A percentile compares a stretch with the other conserved stretches of the same genome.
These are phyloP conservation scores for Mamestra configurata DNA, from an alignment of 1,140 invertebrate genomes.

Conservation along the genomic window DNA sequence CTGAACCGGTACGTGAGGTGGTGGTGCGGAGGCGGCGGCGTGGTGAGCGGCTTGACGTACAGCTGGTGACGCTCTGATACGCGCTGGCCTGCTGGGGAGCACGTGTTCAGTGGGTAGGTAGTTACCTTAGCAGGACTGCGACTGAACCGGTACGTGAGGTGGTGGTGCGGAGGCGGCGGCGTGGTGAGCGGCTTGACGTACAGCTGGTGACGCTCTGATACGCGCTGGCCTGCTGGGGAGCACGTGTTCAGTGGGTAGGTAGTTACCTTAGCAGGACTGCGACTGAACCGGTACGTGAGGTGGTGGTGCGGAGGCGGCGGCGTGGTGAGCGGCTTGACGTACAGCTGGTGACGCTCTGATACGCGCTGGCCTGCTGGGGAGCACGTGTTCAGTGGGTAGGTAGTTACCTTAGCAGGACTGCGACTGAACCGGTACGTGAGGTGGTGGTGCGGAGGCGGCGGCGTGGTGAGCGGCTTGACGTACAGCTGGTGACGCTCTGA, in stretches of 20 bases:
- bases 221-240: slow-evolving; percentile 92
- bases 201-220: slow-evolving; percentile 90
- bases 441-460: slow-evolving; percentile 88
- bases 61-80: slow-evolving; percentile 90
- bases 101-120: slow-evolving; percentile 90
- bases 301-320: slow-evolving; percentile 88
- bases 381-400: slow-evolving; percentile 90
- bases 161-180: no score
- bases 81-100: slow-evolving; percentile 91
- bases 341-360: slow-evolving; percentile 91
- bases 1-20: no score
- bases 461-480: slow-evolving; percentile 91
- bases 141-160: slow-evolving; percentile 95
- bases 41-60: slow-evolving; percentile 91
- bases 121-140: slow-evolving; percentile 96
- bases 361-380: slow-evolving; percentile 91
- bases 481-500: slow-evolving; percentile 91
- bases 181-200: slow-evolving; percentile 91
- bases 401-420: slow-evolving; percentile 95
- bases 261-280: slow-evolving; percentile 95
- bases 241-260: slow-evolving; percentile 90
- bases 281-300: slow-evolving; percentile 95
- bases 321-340: slow-evolving; percentile 91
- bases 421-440: slow-evolving; percentile 95
- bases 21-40: no score